These are phyloP conservation scores for Oostethus manadensis DNA, from an alignment of 2,113 vertebrate genomes.

Conservation along the genomic window DNA sequence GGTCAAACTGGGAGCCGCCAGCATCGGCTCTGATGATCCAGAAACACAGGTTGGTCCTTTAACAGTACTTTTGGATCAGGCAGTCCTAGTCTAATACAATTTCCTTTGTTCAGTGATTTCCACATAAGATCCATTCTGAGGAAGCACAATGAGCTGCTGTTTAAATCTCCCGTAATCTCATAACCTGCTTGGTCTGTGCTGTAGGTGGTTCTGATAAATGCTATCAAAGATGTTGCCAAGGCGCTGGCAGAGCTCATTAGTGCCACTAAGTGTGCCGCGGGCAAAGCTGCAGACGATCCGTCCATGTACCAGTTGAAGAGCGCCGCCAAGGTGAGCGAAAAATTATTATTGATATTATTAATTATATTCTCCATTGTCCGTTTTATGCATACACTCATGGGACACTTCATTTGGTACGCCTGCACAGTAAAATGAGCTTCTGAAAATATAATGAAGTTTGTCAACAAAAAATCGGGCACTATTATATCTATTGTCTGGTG, in stretches of 20 bases:
- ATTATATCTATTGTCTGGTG: too few species aligned
- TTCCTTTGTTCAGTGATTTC: too few species aligned
- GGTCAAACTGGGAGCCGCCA: slow-evolving; percentile 92
- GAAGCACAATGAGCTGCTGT: neutral
- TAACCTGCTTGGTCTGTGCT: slow-evolving; percentile 9
- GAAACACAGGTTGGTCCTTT: slow-evolving; percentile 86
- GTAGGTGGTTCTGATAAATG: slow-evolving; percentile 98
- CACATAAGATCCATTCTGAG: too few species aligned
- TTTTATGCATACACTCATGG: too few species aligned
- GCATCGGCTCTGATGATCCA: slow-evolving; percentile 89
- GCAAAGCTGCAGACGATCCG: slow-evolving; percentile 93
- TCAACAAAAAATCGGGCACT: too few species aligned
- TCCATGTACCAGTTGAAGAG: slow-evolving; percentile 99
- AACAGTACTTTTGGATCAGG: too few species aligned
- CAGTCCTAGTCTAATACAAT: too few species aligned
- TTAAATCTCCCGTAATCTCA: neutral
- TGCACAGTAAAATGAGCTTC: too few species aligned
- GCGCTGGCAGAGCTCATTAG: slow-evolving; percentile 94
- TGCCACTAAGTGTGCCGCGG: slow-evolving; percentile 94
- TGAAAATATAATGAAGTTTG: neutral
- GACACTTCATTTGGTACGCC: too few species aligned
- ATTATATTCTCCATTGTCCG: neutral
- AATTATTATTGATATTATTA: neutral
- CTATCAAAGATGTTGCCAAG: slow-evolving; percentile 97
- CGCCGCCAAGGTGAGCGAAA: slow-evolving; percentile 85